Evolutionary conservation across 2,113 vertebrate species (phyloP), one percentile per base, ranked within the genome.

Genomic region (Rhipidura dahli): DNA sequence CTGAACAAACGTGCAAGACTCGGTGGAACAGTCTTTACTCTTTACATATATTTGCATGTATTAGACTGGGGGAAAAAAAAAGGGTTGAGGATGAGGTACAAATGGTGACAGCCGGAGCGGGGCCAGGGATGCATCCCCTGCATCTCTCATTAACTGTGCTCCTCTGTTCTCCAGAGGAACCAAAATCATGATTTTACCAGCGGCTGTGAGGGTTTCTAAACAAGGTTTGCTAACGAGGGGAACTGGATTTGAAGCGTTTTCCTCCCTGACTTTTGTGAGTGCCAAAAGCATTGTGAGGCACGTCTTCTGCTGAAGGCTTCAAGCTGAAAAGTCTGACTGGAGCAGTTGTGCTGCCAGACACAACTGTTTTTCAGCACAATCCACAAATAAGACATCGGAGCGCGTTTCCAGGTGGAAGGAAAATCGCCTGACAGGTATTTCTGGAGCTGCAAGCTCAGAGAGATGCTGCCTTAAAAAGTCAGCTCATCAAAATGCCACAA

Each of bases 11-110:
- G 70, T 61, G 87, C 61, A 91, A 94, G 95, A 93, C 90, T 94
- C 10, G 1, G 93, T 44, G 76, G 91, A 90, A 76, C 71, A 81
- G 80, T 24, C 89, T 77, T 94, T 73, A 81, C 53, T 94, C 75
- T 80, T 88, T 81, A 88, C 94, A 95, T 94, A 92, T 14, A 93
- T 97, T 95, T 96, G 92, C 94, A 96, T 92, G 78, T 22, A 92
- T 96, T 94, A 94, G 33, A 53, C 10, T 50, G 42, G 59, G 42
- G n/a, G 7, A 15, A 30, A 79, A 44, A 47, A 60, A 12, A 65
- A 39, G 42, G 81, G 60, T 50, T 3, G 39, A 71, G 82, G 85
- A 50, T 1, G 68, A 73, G 19, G 47, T 40, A 40, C 18, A 65
- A 82, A 87, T 2, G 50, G 54, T 10, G 23, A 84, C 5, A 84